Percentiles rank a stretch among this genome's conserved stretches.
These are phyloP conservation scores for Brachionus rubens DNA, from an alignment of 1,140 invertebrate genomes.

Conservation along the genomic window DNA sequence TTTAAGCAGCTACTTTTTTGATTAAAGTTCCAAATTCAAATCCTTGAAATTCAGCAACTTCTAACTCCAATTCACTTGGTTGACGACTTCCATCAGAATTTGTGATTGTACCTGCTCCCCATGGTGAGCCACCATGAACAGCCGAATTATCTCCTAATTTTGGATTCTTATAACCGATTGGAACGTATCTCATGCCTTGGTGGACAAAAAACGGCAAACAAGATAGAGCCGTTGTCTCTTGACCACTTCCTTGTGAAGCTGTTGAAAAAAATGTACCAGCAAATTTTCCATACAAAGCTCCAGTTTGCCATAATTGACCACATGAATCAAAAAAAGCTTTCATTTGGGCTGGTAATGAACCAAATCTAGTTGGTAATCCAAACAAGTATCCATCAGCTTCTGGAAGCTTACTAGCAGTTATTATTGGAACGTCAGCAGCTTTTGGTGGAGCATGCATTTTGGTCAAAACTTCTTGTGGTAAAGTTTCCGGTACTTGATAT, in stretches of 20 bases:
- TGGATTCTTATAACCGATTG: conserved; percentile 31
- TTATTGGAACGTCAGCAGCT: conserved; percentile 3
- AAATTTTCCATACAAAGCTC: conserved; percentile 33
- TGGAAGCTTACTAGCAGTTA: neutral
- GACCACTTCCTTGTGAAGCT: neutral
- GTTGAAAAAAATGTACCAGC: conserved; percentile 41
- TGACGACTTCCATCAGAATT: neutral
- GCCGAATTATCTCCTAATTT: neutral
- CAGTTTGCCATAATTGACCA: conserved; percentile 26
- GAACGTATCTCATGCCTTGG: conserved; percentile 16
- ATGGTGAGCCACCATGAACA: conserved; percentile 39
- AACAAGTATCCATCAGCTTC: conserved; percentile 44
- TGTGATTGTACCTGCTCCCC: conserved; percentile 23
- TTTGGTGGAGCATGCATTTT: conserved; percentile 39
- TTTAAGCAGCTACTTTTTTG: too few species aligned
- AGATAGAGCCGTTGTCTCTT: conserved; percentile 43
- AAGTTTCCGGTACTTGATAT: conserved; percentile 36
- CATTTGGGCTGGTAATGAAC: conserved; percentile 26
- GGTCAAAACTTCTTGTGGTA: conserved; percentile 4
- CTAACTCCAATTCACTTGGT: conserved; percentile 14
- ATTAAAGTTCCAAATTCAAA: neutral
- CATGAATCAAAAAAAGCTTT: conserved; percentile 41
- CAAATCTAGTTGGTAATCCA: conserved; percentile 39
- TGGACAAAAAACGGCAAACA: conserved; percentile 46
- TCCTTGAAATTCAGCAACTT: conserved; percentile 15